Conservation (phyloP, 1,140 invertebrate species). For the Saccostrea cuccullata region DNA sequence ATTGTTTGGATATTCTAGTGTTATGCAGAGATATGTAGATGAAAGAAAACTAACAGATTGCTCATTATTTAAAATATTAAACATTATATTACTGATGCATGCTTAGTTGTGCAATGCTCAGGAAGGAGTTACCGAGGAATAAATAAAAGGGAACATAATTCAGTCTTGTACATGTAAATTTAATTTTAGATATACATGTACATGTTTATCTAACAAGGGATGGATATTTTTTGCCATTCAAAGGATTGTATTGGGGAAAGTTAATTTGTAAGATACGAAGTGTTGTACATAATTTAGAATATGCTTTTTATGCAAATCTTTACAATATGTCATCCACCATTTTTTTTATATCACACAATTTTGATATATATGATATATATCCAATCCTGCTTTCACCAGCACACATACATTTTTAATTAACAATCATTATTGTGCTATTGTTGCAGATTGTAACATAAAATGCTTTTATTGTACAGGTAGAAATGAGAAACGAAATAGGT, state of each 20-base stretch:
- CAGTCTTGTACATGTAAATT: too few species aligned
- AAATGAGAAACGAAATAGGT: neutral
- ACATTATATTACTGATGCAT: neutral
- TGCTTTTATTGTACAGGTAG: conserved; percentile 6
- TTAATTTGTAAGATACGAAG: too few species aligned
- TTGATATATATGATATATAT: neutral
- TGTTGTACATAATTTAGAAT: too few species aligned
- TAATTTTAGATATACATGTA: too few species aligned
- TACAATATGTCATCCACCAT: neutral
- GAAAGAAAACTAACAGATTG: neutral
- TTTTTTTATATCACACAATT: neutral
- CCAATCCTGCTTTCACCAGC: neutral
- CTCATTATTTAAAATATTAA: neutral
- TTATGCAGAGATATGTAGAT: neutral
- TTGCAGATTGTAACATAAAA: neutral
- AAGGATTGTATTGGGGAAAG: too few species aligned
- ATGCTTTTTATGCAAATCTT: too few species aligned
- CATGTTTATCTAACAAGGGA: too few species aligned
- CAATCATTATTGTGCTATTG: neutral
- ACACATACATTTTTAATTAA: neutral
- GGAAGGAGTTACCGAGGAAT: too few species aligned
- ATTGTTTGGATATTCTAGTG: neutral
- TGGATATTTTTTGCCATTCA: too few species aligned
- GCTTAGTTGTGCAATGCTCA: neutral
- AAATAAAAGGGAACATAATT: too few species aligned